phyloP scores from a whole-genome alignment of 2,888 invertebrate genomes.

The Poecilus cupreus region DNA sequence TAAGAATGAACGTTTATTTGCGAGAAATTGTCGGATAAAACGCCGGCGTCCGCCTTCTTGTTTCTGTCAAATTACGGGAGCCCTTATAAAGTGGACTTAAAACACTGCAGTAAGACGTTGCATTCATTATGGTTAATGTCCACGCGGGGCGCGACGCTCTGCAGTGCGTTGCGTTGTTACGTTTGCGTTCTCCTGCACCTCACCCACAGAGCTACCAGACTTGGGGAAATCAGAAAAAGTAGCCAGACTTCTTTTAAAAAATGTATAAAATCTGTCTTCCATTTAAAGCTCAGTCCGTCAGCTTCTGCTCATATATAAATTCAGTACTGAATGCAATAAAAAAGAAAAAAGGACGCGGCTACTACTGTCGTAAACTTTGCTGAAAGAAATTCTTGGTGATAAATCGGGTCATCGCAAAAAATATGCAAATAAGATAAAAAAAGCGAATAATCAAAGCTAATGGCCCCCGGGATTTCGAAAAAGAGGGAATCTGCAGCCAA shows the following conservation, averaged over 20 bases:
- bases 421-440: slow-evolving; percentile 59
- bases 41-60: slow-evolving; percentile 29
- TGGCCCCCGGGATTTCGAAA: slow-evolving; percentile 49
- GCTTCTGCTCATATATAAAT: slow-evolving; percentile 52
- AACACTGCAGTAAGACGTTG: slow-evolving; percentile 47
- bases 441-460: slow-evolving; percentile 57
- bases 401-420: slow-evolving; percentile 59
- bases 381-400: slow-evolving; percentile 56
- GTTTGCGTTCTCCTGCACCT: not conserved
- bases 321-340: slow-evolving; percentile 49
- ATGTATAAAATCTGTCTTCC: slow-evolving; percentile 56
- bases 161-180: not conserved
- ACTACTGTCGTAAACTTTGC: slow-evolving; percentile 55
- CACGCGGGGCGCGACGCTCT: slow-evolving; percentile 1
- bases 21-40: slow-evolving; percentile 33
- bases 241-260: slow-evolving; percentile 52
- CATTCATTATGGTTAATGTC: slow-evolving; percentile 53
- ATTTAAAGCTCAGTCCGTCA: slow-evolving; percentile 50
- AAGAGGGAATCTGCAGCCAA: slow-evolving; percentile 49
- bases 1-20: slow-evolving; percentile 41
- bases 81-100: slow-evolving; percentile 54
- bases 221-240: slow-evolving; percentile 24
- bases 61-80: slow-evolving; percentile 51
- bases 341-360: slow-evolving; percentile 37
- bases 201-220: not conserved